Evolutionary conservation across 2,113 vertebrate species (phyloP).

Genomic region (Pelecanus crispus): DNA sequence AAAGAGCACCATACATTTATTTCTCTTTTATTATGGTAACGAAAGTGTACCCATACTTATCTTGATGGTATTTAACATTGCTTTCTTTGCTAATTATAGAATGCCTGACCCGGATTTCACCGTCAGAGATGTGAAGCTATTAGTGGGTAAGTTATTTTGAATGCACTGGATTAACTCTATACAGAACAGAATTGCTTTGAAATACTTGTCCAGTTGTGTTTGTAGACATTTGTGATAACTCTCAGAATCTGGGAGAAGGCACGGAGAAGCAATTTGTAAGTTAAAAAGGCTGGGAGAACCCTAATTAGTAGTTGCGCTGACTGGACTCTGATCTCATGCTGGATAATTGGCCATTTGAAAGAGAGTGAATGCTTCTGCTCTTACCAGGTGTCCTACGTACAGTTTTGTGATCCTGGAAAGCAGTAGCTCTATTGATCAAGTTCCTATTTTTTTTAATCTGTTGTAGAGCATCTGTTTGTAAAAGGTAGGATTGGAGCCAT

Average conservation of each 20-base stretch:
- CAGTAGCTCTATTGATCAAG: not conserved
- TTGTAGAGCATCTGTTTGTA: conserved; percentile 27
- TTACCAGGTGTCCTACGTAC: conserved; percentile 37
- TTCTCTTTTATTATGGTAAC: conserved; percentile 32
- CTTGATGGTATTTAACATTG: conserved; percentile 25
- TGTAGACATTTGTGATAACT: conserved; percentile 53
- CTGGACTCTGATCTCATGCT: not conserved
- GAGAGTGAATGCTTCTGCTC: conserved; percentile 28
- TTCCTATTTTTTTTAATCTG: not conserved
- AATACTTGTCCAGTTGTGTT: conserved; percentile 55
- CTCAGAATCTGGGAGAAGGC: conserved; percentile 29
- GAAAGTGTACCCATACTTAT: conserved; percentile 17
- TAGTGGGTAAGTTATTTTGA: conserved; percentile 88
- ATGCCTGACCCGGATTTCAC: conserved; percentile 95
- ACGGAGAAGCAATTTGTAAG: conserved; percentile 48
- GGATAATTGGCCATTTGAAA: conserved; percentile 51
- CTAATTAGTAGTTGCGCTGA: conserved; percentile 52
- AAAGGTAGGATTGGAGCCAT: not conserved
- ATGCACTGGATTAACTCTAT: conserved; percentile 33
- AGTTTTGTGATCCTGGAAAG: conserved; percentile 44
- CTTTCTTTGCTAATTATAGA: conserved; percentile 68
- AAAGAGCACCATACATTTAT: conserved; percentile 36
- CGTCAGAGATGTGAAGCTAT: conserved; percentile 91
- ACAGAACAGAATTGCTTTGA: conserved; percentile 47
- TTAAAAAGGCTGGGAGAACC: conserved; percentile 43